Evolutionary conservation across 2,797 vertebrate genomes (phyloP).

Genomic region (Coluber constrictor): DNA sequence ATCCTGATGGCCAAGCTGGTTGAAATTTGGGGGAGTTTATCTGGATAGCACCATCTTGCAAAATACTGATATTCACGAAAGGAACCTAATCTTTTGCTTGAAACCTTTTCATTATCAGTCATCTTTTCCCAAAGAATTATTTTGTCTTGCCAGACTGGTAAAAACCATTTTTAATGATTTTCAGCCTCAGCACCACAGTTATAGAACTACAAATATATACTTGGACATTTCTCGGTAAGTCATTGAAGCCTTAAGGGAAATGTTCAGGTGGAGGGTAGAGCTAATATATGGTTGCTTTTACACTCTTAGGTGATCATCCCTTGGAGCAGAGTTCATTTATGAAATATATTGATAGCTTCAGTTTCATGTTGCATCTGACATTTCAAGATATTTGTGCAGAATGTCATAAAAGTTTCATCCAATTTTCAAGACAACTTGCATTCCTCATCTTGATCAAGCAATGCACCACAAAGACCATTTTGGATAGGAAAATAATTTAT

Average conservation of each 20-base stretch:
- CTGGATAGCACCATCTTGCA: neutral
- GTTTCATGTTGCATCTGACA: neutral
- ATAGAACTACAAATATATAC: neutral
- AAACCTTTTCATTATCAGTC: neutral
- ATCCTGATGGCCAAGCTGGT: neutral
- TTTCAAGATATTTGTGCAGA: neutral
- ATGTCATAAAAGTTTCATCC: conserved; percentile 5
- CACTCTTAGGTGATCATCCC: neutral
- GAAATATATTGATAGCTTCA: neutral
- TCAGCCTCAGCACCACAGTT: neutral
- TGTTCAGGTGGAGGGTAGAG: neutral
- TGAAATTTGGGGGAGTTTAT: neutral
- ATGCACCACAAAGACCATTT: conserved; percentile 31
- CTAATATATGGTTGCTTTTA: neutral
- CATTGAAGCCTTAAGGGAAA: neutral
- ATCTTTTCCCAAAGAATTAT: neutral
- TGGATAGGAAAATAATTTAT: conserved; percentile 31
- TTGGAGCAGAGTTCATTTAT: neutral
- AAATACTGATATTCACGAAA: neutral
- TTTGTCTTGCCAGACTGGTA: neutral
- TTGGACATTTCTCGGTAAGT: neutral
- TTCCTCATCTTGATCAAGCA: conserved; percentile 16
- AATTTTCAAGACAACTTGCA: conserved; percentile 11
- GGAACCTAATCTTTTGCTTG: neutral
- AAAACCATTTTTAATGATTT: neutral